Percentiles rank a stretch among this genome's conserved stretches.
These are phyloP conservation scores for Petromus typicus DNA, from an alignment of 2,113 vertebrate species.

Conservation along the genomic window DNA sequence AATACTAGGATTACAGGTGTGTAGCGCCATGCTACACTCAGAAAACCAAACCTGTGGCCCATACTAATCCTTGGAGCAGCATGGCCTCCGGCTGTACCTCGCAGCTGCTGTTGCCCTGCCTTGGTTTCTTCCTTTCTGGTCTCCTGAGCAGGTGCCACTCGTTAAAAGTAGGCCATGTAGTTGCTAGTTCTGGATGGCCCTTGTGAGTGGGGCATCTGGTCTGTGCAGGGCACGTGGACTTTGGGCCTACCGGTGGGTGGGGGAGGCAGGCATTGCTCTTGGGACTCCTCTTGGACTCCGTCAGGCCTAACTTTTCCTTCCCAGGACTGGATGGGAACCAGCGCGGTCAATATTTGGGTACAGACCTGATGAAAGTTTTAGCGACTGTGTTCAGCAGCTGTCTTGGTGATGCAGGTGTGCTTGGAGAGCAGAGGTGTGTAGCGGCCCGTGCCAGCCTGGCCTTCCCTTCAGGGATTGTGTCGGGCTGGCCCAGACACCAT, in stretches of 20 bases:
- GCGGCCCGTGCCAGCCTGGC: not conserved
- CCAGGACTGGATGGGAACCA: not conserved
- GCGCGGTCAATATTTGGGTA: not conserved
- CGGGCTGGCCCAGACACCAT: not conserved
- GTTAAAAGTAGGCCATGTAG: not conserved
- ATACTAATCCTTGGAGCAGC: not conserved
- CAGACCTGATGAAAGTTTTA: slow-evolving; percentile 24
- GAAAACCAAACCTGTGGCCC: not conserved
- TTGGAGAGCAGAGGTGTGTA: not conserved
- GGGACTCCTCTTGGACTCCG: not conserved
- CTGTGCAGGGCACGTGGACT: not conserved
- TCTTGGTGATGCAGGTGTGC: not conserved
- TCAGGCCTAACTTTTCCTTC: not conserved
- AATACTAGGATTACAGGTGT: not conserved
- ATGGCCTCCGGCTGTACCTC: not conserved
- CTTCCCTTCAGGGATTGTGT: not conserved
- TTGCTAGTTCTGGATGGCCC: not conserved
- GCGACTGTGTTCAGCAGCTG: not conserved
- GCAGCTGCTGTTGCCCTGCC: not conserved
- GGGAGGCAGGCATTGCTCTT: not conserved
- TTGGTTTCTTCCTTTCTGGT: not conserved
- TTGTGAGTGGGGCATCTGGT: not conserved
- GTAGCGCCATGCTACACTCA: not conserved
- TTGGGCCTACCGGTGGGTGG: not conserved
- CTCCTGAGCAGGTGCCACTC: not conserved